Evolutionary conservation across 2,797 vertebrate species (phyloP).

Genomic region (Phoeniculus purpureus): DNA sequence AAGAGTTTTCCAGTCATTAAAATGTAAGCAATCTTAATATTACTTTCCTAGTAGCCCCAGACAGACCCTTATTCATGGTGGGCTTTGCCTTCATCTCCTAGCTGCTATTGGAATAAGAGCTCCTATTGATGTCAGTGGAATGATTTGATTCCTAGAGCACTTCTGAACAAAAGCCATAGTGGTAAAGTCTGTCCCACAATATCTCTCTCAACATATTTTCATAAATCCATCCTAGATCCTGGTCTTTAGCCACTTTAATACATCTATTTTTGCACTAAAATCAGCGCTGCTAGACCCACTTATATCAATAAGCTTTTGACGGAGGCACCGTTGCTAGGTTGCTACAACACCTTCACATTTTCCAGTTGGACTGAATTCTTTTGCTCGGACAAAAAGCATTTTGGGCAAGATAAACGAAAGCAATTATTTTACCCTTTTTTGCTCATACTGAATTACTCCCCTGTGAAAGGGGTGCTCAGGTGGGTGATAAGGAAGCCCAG

Average conservation of each 20-base stretch:
- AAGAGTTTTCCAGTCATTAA: conserved; percentile 51
- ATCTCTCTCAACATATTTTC: neutral
- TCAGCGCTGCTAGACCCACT: neutral
- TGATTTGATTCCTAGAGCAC: neutral
- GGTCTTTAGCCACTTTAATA: neutral
- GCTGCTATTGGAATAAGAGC: neutral
- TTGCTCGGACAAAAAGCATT: neutral
- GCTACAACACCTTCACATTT: neutral
- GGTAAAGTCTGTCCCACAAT: neutral
- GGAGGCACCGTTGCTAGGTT: neutral
- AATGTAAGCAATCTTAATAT: conserved; percentile 65
- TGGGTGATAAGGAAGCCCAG: neutral
- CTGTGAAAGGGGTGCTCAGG: neutral
- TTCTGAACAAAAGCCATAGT: conserved; percentile 1
- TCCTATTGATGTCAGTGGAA: conserved; percentile 33
- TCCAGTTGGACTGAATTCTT: neutral
- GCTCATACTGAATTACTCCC: neutral
- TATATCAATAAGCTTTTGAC: neutral
- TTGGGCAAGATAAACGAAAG: neutral
- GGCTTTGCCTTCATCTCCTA: neutral
- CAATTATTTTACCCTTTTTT: neutral
- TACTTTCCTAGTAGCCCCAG: neutral
- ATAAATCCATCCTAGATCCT: neutral
- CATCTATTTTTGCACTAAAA: neutral
- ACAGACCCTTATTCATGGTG: neutral